Conservation (phyloP, 2,888 invertebrate genomes). For the Metopia argyrocephala region DNA sequence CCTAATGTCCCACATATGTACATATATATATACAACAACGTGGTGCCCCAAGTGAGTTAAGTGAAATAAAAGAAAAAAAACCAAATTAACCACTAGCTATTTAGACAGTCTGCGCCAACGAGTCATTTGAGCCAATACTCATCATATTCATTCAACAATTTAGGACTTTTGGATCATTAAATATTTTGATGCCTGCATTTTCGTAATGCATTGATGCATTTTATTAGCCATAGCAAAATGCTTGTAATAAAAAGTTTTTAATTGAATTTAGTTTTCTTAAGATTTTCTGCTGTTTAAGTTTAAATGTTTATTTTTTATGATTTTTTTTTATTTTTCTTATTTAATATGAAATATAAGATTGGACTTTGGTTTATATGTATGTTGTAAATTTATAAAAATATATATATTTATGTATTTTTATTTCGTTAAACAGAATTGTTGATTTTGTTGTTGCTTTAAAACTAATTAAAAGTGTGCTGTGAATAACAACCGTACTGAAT, state of each 20-base stretch:
- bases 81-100: too few relatives aligned
- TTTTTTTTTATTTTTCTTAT: conserved; percentile 24
- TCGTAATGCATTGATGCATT: conserved; percentile 60
- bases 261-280: neutral
- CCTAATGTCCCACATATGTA: too few relatives aligned
- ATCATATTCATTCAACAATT: conserved; percentile 40
- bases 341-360: too few relatives aligned
- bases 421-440: too few relatives aligned
- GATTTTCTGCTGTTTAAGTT: conserved; percentile 29
- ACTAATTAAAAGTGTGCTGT: too few relatives aligned
- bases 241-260: conserved; percentile 42
- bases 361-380: too few relatives aligned
- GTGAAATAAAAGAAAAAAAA: too few relatives aligned
- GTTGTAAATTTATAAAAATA: neutral
- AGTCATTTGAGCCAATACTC: too few relatives aligned
- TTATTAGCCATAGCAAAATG: conserved; percentile 59
- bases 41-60: too few relatives aligned
- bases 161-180: conserved; percentile 59
- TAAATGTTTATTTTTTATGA: conserved; percentile 45
- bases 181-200: conserved; percentile 54
- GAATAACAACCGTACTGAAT: too few relatives aligned
- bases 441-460: too few relatives aligned
- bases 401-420: neutral
- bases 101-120: neutral
- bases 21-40: too few relatives aligned